Evolutionary conservation across 2,888 invertebrate genomes (phyloP).

Genomic region (Epinotia nisella): DNA sequence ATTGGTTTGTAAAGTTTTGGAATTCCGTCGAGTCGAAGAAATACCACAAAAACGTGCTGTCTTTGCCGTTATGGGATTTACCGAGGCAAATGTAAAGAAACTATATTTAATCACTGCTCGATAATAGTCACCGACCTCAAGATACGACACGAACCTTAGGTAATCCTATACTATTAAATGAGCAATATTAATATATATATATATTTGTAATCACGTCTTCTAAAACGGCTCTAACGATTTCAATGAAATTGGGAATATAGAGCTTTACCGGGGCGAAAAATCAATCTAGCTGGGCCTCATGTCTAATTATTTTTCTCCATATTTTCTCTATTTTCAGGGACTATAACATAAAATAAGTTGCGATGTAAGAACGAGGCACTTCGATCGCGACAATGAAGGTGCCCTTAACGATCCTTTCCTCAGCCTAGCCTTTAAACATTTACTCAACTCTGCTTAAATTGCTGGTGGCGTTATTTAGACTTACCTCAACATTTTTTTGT

Average conservation of each 20-base stretch:
- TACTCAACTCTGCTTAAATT: constrained; percentile 17
- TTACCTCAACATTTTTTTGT: background rate
- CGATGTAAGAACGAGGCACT: constrained; percentile 6
- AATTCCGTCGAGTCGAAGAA: background rate
- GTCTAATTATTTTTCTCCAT: too few relatives aligned
- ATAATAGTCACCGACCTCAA: background rate
- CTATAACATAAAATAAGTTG: background rate
- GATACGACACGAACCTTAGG: too few relatives aligned
- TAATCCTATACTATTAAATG: too few relatives aligned
- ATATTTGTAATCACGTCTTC: too few relatives aligned
- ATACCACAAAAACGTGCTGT: constrained; percentile 20
- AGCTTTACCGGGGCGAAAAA: too few relatives aligned
- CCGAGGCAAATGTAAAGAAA: background rate
- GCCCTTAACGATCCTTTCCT: constrained; percentile 28
- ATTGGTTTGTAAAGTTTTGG: background rate
- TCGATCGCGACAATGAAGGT: constrained; percentile 14
- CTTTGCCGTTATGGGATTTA: constrained; percentile 8
- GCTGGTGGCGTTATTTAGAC: background rate
- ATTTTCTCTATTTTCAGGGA: too few relatives aligned
- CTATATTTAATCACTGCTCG: background rate
- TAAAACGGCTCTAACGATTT: too few relatives aligned
- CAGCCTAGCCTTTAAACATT: constrained; percentile 30
- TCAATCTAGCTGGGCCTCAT: too few relatives aligned
- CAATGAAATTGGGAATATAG: too few relatives aligned
- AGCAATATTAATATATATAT: too few relatives aligned